These are phyloP conservation scores for Lycia hirtaria DNA, from an alignment of 2,888 invertebrate genomes.

Conservation along the genomic window DNA sequence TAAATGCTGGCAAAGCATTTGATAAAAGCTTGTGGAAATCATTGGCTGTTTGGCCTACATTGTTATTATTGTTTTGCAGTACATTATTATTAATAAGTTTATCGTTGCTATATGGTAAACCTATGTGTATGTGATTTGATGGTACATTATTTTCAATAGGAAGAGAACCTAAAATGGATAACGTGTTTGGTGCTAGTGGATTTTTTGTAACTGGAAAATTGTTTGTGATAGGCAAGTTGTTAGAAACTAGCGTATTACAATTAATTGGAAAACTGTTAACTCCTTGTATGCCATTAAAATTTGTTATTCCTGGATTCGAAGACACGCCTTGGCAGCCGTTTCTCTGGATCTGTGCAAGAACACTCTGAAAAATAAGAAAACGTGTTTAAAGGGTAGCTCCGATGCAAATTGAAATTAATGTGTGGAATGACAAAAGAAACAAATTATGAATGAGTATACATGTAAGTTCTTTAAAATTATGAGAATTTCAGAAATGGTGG, in stretches of 20 bases:
- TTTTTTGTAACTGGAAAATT: constrained; percentile 31
- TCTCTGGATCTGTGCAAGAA: constrained; percentile 40
- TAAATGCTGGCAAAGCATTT: constrained; percentile 4
- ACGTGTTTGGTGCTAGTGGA: constrained; percentile 29
- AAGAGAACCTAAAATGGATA: constrained; percentile 26
- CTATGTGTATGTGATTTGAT: constrained; percentile 13
- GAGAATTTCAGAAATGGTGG: too few species aligned
- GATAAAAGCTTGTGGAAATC: constrained; percentile 19
- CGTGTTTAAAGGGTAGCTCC: not conserved
- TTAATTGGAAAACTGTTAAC: constrained; percentile 31
- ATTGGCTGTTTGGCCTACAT: not conserved
- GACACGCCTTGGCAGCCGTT: constrained; percentile 37
- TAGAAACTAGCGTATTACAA: not conserved
- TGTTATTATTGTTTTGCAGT: constrained; percentile 1
- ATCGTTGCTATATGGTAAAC: constrained; percentile 17
- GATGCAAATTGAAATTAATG: too few species aligned
- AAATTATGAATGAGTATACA: too few species aligned
- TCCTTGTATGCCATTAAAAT: constrained; percentile 22
- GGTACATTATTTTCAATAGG: constrained; percentile 29
- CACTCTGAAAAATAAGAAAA: constrained; percentile 46
- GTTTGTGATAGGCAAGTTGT: constrained; percentile 33
- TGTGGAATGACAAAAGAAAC: too few species aligned
- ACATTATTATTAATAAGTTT: constrained; percentile 1
- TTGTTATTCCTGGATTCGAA: not conserved
- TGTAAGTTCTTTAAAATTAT: too few species aligned